Evolutionary conservation across 2,797 vertebrate species (phyloP).

Genomic region (Sebastes steindachneri): DNA sequence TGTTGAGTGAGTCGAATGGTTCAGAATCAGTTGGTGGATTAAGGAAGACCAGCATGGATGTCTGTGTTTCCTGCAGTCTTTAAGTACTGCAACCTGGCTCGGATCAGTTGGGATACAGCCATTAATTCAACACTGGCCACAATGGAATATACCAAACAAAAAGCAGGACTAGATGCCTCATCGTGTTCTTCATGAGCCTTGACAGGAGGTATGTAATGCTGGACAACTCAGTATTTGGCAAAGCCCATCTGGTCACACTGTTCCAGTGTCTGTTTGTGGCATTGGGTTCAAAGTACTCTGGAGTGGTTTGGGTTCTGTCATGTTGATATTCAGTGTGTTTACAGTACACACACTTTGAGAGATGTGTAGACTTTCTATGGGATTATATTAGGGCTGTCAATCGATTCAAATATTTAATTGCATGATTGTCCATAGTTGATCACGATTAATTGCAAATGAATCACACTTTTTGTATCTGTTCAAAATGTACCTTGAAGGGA

Average conservation of each 20-base stretch:
- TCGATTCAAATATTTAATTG: too few species aligned
- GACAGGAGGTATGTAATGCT: conserved; percentile 61
- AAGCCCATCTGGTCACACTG: background rate
- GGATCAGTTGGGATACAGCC: conserved; percentile 14
- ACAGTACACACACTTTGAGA: background rate
- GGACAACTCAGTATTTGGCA: background rate
- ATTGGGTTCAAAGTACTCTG: background rate
- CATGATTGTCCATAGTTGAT: too few species aligned
- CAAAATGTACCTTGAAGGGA: too few species aligned
- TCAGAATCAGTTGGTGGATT: conserved; percentile 25
- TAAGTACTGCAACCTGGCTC: conserved; percentile 1
- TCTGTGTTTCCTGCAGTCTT: conserved; percentile 7
- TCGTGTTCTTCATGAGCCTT: conserved; percentile 32
- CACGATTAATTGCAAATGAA: too few species aligned
- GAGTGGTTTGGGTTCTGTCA: conserved; percentile 3
- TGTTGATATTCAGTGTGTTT: conserved; percentile 9
- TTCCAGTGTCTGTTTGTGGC: conserved; percentile 1
- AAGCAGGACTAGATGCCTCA: conserved; percentile 30
- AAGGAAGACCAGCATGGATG: conserved; percentile 22
- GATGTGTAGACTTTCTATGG: background rate
- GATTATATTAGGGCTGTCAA: background rate
- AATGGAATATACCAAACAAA: conserved; percentile 49
- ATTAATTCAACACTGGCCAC: conserved; percentile 10
- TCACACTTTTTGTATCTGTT: too few species aligned
- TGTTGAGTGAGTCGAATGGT: conserved; percentile 23